A percentile compares a stretch with the other conserved stretches of the same genome.
phyloP scores from a whole-genome alignment of 2,113 vertebrate species.

The Neoarius graeffei region DNA sequence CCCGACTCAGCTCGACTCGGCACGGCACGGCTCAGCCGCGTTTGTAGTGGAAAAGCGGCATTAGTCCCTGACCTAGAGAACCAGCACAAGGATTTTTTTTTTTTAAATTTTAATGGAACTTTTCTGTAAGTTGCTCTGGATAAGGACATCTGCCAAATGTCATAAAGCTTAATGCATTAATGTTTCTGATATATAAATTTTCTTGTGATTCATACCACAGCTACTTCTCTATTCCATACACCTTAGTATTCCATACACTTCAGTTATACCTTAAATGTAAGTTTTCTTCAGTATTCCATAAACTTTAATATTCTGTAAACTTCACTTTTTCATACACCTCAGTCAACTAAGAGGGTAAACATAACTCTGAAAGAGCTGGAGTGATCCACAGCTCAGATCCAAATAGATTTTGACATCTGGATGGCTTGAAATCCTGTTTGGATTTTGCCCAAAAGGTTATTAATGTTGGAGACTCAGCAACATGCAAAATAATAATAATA shows the following conservation, averaged over 20 bases:
- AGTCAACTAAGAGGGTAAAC: not conserved
- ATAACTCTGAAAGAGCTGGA: not conserved
- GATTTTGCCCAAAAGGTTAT: not conserved
- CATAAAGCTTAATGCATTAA: not conserved
- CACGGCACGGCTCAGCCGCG: too few relatives aligned
- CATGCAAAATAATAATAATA: not conserved
- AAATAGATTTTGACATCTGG: not conserved
- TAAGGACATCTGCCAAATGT: not conserved
- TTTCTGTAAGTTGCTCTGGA: not conserved
- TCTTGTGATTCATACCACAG: not conserved
- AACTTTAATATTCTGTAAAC: not conserved
- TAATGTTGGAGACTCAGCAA: not conserved
- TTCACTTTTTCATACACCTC: not conserved
- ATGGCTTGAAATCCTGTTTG: not conserved
- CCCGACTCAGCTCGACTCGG: too few relatives aligned
- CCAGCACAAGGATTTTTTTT: too few relatives aligned
- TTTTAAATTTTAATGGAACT: too few relatives aligned
- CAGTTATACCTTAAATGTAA: not conserved
- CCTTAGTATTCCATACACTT: not conserved
- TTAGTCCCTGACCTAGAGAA: not conserved
- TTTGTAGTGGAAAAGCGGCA: too few relatives aligned
- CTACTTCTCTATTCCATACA: not conserved
- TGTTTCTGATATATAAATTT: not conserved
- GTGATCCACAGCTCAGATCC: not conserved
- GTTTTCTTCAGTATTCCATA: not conserved